Conservation (phyloP, 1,140 invertebrate genomes). For the Bacillus rossius region DNA sequence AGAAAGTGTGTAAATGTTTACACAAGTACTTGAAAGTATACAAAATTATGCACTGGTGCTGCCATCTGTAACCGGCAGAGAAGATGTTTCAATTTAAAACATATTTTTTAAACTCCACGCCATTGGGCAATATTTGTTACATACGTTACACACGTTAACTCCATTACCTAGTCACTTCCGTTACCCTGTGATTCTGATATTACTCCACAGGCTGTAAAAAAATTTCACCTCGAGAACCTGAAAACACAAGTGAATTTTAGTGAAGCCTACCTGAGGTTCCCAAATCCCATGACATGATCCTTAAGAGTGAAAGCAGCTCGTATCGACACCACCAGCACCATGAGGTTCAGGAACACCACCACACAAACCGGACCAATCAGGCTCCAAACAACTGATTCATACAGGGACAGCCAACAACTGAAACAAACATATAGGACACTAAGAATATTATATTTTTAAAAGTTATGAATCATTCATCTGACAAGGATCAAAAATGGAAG, state of each 20-base stretch:
- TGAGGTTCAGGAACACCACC: conserved; percentile 69
- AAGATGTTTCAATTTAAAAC: too few species aligned
- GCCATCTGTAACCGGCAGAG: too few species aligned
- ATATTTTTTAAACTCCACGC: too few species aligned
- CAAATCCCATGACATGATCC: conserved; percentile 85
- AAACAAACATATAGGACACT: conserved; percentile 34
- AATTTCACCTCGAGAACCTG: too few species aligned
- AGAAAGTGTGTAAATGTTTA: too few species aligned
- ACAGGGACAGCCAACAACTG: conserved; percentile 92
- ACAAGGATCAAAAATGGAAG: neutral
- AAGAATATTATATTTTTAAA: neutral
- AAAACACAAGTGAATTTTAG: neutral
- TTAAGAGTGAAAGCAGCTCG: conserved; percentile 87
- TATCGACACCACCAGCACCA: conserved; percentile 77
- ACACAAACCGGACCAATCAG: conserved; percentile 78
- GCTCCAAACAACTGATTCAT: conserved; percentile 88
- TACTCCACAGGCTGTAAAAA: too few species aligned
- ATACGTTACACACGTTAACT: too few species aligned
- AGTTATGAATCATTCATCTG: neutral
- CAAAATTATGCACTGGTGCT: too few species aligned
- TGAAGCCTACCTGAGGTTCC: conserved; percentile 64
- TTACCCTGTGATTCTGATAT: too few species aligned
- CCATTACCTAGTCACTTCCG: too few species aligned
- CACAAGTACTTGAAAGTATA: too few species aligned
- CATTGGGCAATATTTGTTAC: too few species aligned